A percentile compares a stretch with the other conserved stretches of the same genome.
These are phyloP conservation scores for Spilogale gracilis DNA, from an alignment of 2,113 vertebrate genomes.

Conservation along the genomic window DNA sequence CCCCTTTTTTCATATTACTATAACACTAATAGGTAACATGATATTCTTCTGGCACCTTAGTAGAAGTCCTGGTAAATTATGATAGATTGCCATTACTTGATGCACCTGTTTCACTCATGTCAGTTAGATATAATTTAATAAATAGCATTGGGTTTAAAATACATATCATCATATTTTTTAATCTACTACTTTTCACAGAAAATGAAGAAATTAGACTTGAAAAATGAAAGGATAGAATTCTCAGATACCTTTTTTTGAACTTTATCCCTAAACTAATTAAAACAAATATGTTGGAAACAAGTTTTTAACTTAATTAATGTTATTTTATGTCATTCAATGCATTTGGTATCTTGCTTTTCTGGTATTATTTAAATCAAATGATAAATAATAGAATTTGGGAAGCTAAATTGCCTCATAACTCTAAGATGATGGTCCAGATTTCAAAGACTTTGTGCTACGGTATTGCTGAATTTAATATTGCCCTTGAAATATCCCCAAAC, in stretches of 20 bases:
- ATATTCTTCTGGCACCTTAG: background rate
- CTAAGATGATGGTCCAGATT: background rate
- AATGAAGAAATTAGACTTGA: constrained; percentile 4
- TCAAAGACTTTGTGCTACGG: background rate
- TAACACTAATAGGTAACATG: constrained; percentile 10
- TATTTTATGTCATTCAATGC: background rate
- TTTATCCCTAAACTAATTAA: background rate
- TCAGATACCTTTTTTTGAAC: background rate
- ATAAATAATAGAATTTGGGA: constrained; percentile 2
- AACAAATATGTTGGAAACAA: background rate
- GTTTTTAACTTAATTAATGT: background rate
- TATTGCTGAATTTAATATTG: background rate
- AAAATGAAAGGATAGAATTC: background rate
- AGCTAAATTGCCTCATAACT: background rate
- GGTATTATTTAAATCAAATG: background rate
- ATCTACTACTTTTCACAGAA: background rate
- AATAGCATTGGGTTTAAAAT: constrained; percentile 31
- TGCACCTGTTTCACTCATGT: background rate
- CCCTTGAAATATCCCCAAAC: background rate
- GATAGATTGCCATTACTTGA: background rate
- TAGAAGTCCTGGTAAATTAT: background rate
- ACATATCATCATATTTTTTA: background rate
- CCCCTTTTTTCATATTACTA: background rate
- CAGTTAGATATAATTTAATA: constrained; percentile 52
- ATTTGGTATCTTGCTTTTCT: background rate